Conservation (phyloP, 2,888 invertebrate genomes). For the Eristalinus aeneus region DNA sequence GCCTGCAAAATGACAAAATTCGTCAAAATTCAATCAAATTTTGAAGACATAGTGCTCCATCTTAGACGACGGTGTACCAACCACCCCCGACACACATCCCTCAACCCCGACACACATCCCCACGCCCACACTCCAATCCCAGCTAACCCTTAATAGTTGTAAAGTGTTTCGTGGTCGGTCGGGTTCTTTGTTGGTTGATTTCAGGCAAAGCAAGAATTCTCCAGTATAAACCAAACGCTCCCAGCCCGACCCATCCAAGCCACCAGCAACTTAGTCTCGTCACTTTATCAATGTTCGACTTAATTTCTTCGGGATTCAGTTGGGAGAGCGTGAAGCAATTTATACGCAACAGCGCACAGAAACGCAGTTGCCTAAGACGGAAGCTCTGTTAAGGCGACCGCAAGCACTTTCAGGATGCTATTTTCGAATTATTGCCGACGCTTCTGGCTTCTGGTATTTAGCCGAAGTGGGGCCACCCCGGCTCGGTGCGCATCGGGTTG, state of each 20-base stretch:
- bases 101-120: neutral
- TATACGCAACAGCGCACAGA: slow-evolving; percentile 29
- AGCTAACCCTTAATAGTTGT: slow-evolving; percentile 10
- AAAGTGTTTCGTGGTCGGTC: slow-evolving; percentile 45
- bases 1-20: neutral
- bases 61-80: neutral
- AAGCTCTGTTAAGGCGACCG: slow-evolving; percentile 44
- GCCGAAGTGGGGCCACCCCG: slow-evolving; percentile 24
- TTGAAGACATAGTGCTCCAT: neutral
- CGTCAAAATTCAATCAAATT: neutral
- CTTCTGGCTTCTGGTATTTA: neutral
- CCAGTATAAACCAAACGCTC: slow-evolving; percentile 38
- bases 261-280: neutral
- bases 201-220: neutral
- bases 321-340: slow-evolving; percentile 21
- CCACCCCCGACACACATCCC: neutral
- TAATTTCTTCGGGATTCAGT: slow-evolving; percentile 33
- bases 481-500: slow-evolving; percentile 4
- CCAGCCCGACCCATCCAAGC: neutral
- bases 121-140: neutral
- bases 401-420: slow-evolving; percentile 51
- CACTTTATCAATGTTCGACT: slow-evolving; percentile 57
- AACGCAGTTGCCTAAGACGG: slow-evolving; percentile 30
- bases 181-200: slow-evolving; percentile 3
- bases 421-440: slow-evolving; percentile 37